phyloP scores from a whole-genome alignment of 2,888 invertebrate genomes.

The Lordiphosa fenestrarum region DNA sequence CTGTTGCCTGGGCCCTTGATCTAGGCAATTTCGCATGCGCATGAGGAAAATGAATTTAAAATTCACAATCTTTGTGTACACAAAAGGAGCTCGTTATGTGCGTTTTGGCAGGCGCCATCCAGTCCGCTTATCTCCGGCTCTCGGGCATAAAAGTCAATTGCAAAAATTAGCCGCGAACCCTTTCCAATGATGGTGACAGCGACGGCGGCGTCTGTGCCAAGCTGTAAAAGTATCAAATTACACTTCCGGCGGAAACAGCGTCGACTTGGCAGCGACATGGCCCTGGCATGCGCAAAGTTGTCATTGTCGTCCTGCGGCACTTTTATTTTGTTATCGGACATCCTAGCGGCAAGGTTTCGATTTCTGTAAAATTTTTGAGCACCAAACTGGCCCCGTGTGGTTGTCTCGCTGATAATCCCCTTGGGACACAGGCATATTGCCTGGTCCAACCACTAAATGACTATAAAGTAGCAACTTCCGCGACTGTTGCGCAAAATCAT shows the following conservation, averaged over 20 bases:
- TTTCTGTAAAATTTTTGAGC: constrained; percentile 53
- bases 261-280: constrained; percentile 30
- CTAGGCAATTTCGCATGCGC: constrained; percentile 55
- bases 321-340: constrained; percentile 71
- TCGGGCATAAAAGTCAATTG: constrained; percentile 55
- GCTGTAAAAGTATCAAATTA: constrained; percentile 77
- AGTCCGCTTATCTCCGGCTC: constrained; percentile 19
- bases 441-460: constrained; percentile 77
- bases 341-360: constrained; percentile 53
- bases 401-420: constrained; percentile 50
- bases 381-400: constrained; percentile 23
- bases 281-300: constrained; percentile 30
- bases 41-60: constrained; percentile 77
- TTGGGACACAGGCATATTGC: constrained; percentile 54
- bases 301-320: constrained; percentile 56
- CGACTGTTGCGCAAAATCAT: constrained; percentile 78
- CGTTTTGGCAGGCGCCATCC: constrained; percentile 53
- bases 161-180: constrained; percentile 58
- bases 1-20: constrained; percentile 4
- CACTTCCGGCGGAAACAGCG: constrained; percentile 75
- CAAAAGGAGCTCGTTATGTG: constrained; percentile 77
- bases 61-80: constrained; percentile 59
- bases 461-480: constrained; percentile 79
- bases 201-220: constrained; percentile 43
- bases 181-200: constrained; percentile 33